Evolutionary conservation across 2,888 invertebrate genomes (phyloP).

Genomic region (Tenthredo scrophulariae): DNA sequence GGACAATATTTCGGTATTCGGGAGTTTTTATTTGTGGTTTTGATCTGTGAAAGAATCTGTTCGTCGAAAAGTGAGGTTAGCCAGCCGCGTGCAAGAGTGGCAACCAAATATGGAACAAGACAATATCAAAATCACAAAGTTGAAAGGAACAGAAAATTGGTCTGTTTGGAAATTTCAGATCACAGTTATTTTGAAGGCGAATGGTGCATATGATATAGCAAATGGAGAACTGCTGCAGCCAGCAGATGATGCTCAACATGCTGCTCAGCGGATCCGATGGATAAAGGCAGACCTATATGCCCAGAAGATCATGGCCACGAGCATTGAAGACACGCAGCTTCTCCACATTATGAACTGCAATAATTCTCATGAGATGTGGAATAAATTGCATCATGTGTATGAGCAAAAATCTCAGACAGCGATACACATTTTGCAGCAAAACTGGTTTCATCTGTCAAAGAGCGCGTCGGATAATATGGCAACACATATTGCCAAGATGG

Average conservation of each 20-base stretch:
- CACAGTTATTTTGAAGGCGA: slow-evolving; percentile 33
- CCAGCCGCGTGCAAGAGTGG: slow-evolving; percentile 34
- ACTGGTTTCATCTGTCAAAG: slow-evolving; percentile 17
- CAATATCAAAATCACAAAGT: background rate
- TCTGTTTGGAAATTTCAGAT: slow-evolving; percentile 56
- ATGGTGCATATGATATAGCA: slow-evolving; percentile 26
- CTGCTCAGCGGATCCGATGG: slow-evolving; percentile 38
- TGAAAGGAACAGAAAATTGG: slow-evolving; percentile 40
- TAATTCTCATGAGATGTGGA: slow-evolving; percentile 61
- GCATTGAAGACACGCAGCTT: slow-evolving; percentile 45
- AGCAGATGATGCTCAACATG: background rate
- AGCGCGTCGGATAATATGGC: slow-evolving; percentile 12
- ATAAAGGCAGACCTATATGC: slow-evolving; percentile 52
- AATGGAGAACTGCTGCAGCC: slow-evolving; percentile 20
- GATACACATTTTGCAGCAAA: slow-evolving; percentile 53
- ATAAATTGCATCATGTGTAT: slow-evolving; percentile 57
- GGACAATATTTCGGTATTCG: too few species aligned
- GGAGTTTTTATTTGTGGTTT: too few species aligned
- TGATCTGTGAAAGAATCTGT: too few species aligned
- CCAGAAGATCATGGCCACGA: slow-evolving; percentile 54
- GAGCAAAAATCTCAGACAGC: slow-evolving; percentile 59
- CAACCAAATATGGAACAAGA: slow-evolving; percentile 14
- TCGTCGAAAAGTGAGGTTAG: slow-evolving; percentile 11
- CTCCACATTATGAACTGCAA: slow-evolving; percentile 58
- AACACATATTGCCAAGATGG: slow-evolving; percentile 17